A percentile compares a stretch with the other conserved stretches of the same genome.
phyloP scores from a whole-genome alignment of 2,888 invertebrate species.

The Apamea anceps region DNA sequence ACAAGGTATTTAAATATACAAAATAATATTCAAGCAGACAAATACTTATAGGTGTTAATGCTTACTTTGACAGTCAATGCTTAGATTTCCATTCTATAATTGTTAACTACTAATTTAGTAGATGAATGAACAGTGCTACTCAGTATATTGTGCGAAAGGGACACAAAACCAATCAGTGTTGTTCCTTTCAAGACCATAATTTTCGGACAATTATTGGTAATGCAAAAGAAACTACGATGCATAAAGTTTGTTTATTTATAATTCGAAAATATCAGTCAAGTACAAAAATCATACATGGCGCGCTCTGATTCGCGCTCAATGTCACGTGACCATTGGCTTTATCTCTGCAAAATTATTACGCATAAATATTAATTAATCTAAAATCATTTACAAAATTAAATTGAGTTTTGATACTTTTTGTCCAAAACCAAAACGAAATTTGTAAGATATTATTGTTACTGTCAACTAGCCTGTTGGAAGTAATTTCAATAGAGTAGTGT shows the following conservation, averaged over 20 bases:
- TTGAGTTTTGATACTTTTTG: background rate
- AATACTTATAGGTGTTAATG: background rate
- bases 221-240: constrained; percentile 5
- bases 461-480: constrained; percentile 40
- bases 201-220: background rate
- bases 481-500: constrained; percentile 48
- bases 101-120: constrained; percentile 3
- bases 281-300: background rate
- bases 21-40: no score
- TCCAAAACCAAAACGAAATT: background rate
- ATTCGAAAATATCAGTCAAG: background rate
- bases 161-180: background rate
- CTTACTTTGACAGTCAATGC: background rate
- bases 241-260: background rate
- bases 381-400: background rate
- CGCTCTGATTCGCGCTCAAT: background rate
- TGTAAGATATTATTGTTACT: background rate
- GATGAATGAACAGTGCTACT: background rate
- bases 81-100: background rate
- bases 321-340: background rate
- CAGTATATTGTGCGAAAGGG: background rate
- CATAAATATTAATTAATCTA: background rate
- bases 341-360: background rate
- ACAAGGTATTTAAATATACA: background rate
- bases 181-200: constrained; percentile 1